Evolutionary conservation across 1,140 invertebrate species (phyloP), one percentile per base, ranked within the genome.

Genomic region (Drosophila bocki): DNA sequence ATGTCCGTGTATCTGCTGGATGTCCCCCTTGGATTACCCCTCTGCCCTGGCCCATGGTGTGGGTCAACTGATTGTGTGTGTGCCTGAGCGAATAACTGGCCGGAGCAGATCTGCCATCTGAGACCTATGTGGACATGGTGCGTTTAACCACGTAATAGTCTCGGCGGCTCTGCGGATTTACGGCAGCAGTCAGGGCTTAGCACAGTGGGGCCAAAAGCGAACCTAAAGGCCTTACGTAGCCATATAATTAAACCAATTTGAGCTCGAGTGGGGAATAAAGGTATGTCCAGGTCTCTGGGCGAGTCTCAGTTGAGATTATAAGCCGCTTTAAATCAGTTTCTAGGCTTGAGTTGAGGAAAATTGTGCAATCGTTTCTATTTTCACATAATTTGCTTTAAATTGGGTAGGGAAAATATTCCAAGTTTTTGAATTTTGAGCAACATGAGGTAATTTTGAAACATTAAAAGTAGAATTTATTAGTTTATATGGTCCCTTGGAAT

Each of bases 91-190:
- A 75, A 78, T 69, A 69, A 76, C 71, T 59, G 74, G 56, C 54
- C 56, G 39, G 48, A 56, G 74, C 63, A 77, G 63, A 59, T 57
- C 63, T 51, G 54, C 75, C 62, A 68, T 77, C 75, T 78, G 75
- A 76, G 72, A 67, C 75, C 74, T 62, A 58, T 77, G 75, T 77
- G 74, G 74, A 78, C 74, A 78, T 75, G 69, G 77, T 78, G 75
- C 77, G 75, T 79, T 79, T 79, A 79, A 79, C 75, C 77, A 79
- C 77, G 75, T 71, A 79, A 78, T 72, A 78, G 75, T 70, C 76
- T 71, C 56, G 56, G 57, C 57, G 64, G 74, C 74, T 57, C 58
- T 77, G 56, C 75, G 56, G 74, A 77, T 62, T 70, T 78, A 59
- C 64, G 57, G 58, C 44, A 62, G 26, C 51, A 71, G 67, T 59